phyloP scores from a whole-genome alignment of 2,797 vertebrate genomes.

The Acanthurus lineatus region DNA sequence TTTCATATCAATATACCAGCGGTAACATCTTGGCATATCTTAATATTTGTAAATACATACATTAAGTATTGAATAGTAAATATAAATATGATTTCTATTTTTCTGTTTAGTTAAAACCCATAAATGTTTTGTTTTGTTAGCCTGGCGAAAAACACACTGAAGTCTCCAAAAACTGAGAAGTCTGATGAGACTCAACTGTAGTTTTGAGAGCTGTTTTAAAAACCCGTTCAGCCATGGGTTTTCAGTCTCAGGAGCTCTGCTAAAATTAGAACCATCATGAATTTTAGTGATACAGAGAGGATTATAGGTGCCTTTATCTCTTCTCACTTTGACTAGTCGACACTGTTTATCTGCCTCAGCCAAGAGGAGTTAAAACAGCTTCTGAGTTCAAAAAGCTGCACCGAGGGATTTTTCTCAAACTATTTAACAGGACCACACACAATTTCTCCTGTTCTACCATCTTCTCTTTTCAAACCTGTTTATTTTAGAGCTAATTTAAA shows the following conservation, averaged over 20 bases:
- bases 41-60: no score
- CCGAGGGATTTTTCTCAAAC: conserved; percentile 20
- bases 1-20: no score
- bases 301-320: conserved; percentile 34
- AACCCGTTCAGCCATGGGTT: background rate
- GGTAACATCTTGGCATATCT: no score
- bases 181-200: background rate
- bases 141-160: background rate
- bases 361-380: conserved; percentile 36
- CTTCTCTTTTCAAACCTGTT: background rate
- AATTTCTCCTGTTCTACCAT: background rate
- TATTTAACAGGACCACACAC: background rate
- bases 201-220: conserved; percentile 15
- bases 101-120: no score
- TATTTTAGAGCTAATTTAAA: background rate
- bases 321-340: conserved; percentile 30
- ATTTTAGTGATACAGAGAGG: conserved; percentile 25
- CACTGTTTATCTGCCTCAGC: conserved; percentile 13
- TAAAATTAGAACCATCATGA: conserved; percentile 40
- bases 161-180: conserved; percentile 3
- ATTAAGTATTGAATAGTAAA: no score
- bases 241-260: background rate
- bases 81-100: no score
- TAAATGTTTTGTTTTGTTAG: no score
- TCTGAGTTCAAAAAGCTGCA: conserved; percentile 22